Percentiles rank a stretch among this genome's conserved stretches.
Evolutionary conservation across 1,140 invertebrate species (phyloP).

Genomic region (Anthonomus grandis): DNA sequence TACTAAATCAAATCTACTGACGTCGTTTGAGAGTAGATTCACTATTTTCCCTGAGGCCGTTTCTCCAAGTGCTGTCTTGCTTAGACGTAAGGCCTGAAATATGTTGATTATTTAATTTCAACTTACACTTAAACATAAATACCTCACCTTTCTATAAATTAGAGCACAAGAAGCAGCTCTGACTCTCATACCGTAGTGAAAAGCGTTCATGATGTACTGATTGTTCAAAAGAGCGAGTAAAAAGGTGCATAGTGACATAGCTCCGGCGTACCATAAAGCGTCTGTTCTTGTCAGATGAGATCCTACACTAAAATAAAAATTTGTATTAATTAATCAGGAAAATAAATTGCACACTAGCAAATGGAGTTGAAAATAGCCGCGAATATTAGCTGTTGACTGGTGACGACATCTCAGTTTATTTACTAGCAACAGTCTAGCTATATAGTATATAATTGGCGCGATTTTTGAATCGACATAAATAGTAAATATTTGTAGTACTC

Average conservation of each 20-base stretch:
- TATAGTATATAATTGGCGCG: too few species aligned
- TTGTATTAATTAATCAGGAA: not conserved
- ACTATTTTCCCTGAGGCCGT: constrained; percentile 82
- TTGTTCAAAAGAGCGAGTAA: constrained; percentile 56
- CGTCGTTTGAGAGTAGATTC: constrained; percentile 79
- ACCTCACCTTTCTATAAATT: constrained; percentile 62
- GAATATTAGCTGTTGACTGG: too few species aligned
- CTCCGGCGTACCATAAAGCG: constrained; percentile 57
- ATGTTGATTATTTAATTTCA: not conserved
- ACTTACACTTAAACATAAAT: not conserved
- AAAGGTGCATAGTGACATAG: constrained; percentile 55
- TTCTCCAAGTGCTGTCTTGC: constrained; percentile 64
- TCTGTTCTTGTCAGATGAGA: constrained; percentile 40
- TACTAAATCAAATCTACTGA: constrained; percentile 62
- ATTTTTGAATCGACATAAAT: too few species aligned
- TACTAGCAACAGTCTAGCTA: too few species aligned
- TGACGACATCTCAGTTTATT: too few species aligned
- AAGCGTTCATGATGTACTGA: constrained; percentile 59
- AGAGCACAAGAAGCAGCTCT: constrained; percentile 62
- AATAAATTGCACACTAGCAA: too few species aligned
- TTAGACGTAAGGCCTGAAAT: constrained; percentile 56
- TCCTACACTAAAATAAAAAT: constrained; percentile 8
- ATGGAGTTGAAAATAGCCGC: too few species aligned
- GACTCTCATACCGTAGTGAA: constrained; percentile 59
- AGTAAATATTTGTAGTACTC: too few species aligned